phyloP scores from a whole-genome alignment of 2,888 invertebrate genomes.

The Megaustenia siamemsis region DNA sequence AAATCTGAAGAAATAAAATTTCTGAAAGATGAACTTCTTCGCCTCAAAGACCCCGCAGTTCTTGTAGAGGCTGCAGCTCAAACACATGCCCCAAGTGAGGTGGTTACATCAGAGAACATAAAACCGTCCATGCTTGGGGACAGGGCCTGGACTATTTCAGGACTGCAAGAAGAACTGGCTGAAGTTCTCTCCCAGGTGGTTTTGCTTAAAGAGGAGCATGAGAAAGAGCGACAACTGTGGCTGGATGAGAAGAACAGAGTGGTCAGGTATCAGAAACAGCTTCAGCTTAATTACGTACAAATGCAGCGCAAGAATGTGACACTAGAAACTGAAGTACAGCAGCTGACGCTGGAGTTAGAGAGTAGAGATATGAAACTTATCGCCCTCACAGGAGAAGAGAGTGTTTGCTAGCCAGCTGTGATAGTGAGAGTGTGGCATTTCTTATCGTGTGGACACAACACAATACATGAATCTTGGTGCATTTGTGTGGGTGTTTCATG shows the following conservation, averaged over 20 bases:
- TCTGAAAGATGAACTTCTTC: conserved; percentile 60
- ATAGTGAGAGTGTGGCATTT: too few relatives aligned
- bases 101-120: conserved; percentile 54
- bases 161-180: conserved; percentile 63
- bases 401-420: conserved; percentile 68
- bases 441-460: too few relatives aligned
- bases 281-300: conserved; percentile 91
- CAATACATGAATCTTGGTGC: too few relatives aligned
- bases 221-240: conserved; percentile 89
- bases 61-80: conserved; percentile 37
- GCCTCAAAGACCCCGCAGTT: conserved; percentile 47
- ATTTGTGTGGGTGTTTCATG: too few relatives aligned
- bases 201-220: conserved; percentile 74
- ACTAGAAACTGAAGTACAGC: conserved; percentile 87
- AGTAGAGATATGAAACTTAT: conserved; percentile 75
- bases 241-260: conserved; percentile 91
- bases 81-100: conserved; percentile 45
- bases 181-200: conserved; percentile 54
- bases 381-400: conserved; percentile 75
- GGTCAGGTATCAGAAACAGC: conserved; percentile 89
- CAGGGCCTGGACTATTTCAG: conserved; percentile 59
- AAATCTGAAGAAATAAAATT: conserved; percentile 64
- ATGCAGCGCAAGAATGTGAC: conserved; percentile 90
- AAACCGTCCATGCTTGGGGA: conserved; percentile 64
- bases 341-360: conserved; percentile 81